Evolutionary conservation across 2,888 invertebrate species (phyloP).

Genomic region (Chrysopilus asiliformis): DNA sequence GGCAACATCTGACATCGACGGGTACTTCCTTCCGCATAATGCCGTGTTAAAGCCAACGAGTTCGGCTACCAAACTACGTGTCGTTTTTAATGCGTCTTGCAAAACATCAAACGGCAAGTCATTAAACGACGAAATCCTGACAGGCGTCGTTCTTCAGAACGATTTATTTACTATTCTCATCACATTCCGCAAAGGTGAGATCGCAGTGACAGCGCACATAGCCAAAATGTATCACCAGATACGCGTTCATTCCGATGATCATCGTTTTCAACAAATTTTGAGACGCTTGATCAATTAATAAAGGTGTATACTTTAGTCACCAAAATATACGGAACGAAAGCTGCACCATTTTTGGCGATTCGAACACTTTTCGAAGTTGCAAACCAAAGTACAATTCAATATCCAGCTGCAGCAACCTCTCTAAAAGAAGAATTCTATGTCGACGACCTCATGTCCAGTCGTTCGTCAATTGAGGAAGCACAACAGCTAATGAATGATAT

Average conservation of each 20-base stretch:
- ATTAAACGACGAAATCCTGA: too few species aligned
- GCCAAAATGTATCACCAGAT: slow-evolving; percentile 11
- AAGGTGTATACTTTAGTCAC: slow-evolving; percentile 6
- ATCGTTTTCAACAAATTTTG: slow-evolving; percentile 10
- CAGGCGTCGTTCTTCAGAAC: too few species aligned
- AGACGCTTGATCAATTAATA: slow-evolving; percentile 2
- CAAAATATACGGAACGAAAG: slow-evolving; percentile 6
- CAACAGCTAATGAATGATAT: too few species aligned
- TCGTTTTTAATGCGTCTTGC: not conserved
- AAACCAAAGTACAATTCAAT: too few species aligned
- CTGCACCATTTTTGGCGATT: slow-evolving; percentile 8
- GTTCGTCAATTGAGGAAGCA: too few species aligned
- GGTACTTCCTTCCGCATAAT: not conserved
- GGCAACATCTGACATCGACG: not conserved
- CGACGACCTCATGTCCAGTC: too few species aligned
- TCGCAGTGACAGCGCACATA: slow-evolving; percentile 10
- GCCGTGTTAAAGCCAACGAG: not conserved
- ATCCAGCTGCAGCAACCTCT: too few species aligned
- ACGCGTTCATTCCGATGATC: slow-evolving; percentile 2
- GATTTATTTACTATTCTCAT: too few species aligned
- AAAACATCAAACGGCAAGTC: not conserved
- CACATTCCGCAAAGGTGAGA: too few species aligned
- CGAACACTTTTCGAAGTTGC: slow-evolving; percentile 7
- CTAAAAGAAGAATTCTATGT: too few species aligned
- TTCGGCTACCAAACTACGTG: not conserved